Conservation (phyloP, 2,113 vertebrate species). For the Erpornis zantholeuca region DNA sequence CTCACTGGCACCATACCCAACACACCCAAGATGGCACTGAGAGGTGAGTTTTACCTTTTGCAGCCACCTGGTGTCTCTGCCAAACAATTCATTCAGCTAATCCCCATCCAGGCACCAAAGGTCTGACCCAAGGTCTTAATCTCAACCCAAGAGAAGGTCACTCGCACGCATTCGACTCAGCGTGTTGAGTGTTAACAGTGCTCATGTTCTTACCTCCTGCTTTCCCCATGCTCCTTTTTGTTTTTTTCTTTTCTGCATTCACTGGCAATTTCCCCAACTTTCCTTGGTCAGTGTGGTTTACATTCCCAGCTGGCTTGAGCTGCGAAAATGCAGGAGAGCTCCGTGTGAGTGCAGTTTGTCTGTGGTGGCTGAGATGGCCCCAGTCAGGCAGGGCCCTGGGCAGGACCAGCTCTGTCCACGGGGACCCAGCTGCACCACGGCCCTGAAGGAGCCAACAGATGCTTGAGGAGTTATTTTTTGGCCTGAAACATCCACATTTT, state of each 20-base stretch:
- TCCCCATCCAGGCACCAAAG: not conserved
- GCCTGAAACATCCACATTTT: not conserved
- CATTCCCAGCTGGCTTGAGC: not conserved
- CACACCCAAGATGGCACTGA: not conserved
- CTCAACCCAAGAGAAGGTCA: not conserved
- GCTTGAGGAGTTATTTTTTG: not conserved
- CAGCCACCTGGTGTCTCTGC: not conserved
- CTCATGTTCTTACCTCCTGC: not conserved
- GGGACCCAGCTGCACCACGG: fast-evolving
- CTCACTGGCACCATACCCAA: not conserved
- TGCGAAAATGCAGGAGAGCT: not conserved
- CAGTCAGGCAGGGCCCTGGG: not conserved
- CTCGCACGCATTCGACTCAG: fast-evolving
- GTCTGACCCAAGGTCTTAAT: not conserved
- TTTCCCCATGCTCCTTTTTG: not conserved
- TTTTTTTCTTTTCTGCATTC: not conserved
- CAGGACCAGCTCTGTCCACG: not conserved
- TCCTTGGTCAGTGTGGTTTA: not conserved
- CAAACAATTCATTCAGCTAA: not conserved
- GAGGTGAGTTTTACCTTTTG: not conserved
- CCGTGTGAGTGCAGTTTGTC: not conserved
- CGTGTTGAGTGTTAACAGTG: not conserved
- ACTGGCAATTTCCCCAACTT: not conserved
- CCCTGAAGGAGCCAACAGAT: not conserved
- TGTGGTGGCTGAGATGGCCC: not conserved